Conservation (phyloP, 2,888 invertebrate genomes). For the Protophormia terraenovae region DNA sequence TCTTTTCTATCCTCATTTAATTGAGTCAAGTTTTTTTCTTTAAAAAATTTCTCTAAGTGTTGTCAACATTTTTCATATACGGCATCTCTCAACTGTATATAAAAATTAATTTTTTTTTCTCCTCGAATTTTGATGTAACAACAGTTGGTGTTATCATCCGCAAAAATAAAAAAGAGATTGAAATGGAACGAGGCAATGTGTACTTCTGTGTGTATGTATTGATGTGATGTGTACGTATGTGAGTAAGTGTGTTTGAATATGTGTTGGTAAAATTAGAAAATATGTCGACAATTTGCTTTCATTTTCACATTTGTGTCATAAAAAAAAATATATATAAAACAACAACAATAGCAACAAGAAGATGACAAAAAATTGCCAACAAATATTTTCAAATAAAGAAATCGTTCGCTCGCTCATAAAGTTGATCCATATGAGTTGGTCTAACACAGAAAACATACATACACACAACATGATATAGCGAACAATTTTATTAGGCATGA, state of each 20-base stretch:
- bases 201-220: slow-evolving; percentile 19
- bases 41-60: slow-evolving; percentile 12
- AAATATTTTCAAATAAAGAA: slow-evolving; percentile 36
- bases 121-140: slow-evolving; percentile 54
- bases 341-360: no score
- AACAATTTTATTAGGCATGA: slow-evolving; percentile 45
- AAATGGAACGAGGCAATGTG: slow-evolving; percentile 4
- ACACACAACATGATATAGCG: not conserved
- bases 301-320: slow-evolving; percentile 54
- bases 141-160: slow-evolving; percentile 53
- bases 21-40: no score
- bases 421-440: slow-evolving; percentile 8
- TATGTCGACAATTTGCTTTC: slow-evolving; percentile 61
- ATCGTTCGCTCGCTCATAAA: slow-evolving; percentile 31
- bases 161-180: slow-evolving; percentile 16
- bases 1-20: no score
- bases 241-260: not conserved
- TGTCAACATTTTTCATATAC: not conserved
- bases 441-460: not conserved
- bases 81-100: not conserved
- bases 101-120: slow-evolving; percentile 31
- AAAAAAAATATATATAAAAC: no score
- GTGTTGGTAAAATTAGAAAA: slow-evolving; percentile 58
- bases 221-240: not conserved
- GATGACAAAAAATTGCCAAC: not conserved